Evolutionary conservation across 1,140 invertebrate genomes (phyloP), one percentile per base, ranked within the genome.

Genomic region (Lithobius niger): DNA sequence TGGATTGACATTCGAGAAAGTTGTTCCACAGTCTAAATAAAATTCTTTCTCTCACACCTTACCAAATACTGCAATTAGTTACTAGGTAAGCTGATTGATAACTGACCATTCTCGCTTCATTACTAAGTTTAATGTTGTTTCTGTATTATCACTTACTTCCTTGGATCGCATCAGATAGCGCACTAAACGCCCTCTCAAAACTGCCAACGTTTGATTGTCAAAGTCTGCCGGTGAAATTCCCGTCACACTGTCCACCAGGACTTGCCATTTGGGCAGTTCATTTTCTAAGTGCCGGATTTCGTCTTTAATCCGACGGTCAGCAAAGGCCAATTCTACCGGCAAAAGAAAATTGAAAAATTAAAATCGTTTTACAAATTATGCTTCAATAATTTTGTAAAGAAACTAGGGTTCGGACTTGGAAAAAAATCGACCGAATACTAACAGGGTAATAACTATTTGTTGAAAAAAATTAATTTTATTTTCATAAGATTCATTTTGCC

Each of bases 121-220:
- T 36, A 36, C 6, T 36, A 36, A 36, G 6, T 10, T n/a, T 10
- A n/a, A 36, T 36, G n/a, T 10, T 36, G 31, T 36, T 36, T 36
- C 31, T 36, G 6, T 36, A 45, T 13, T 13, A 18, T 59, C 55
- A 64, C 71, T 72, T 65, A 89, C 86, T 77, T 97, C 90, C 69
- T 83, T 78, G n/a, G 89, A 94, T 56, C 90, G 76, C 89, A 97
- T 97, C 19, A 96, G 77, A 72, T 95, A 97, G 36, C 92, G 77
- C 4, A 97, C 92, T 59, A 92, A 79, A 57, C 91, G 76, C 4
- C 95, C 95, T 31, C 88, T 74, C n/a, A 98, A 74, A 48, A 97
- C 86, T 0, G 91, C 94, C 43, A 96, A 75, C 0, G 92, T 96
- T 69, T 94, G 87, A 68, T 84, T 86, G 68, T 97, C 93, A 60